Evolutionary conservation across 2,888 invertebrate species (phyloP).

Genomic region (Seira sanloemensis): DNA sequence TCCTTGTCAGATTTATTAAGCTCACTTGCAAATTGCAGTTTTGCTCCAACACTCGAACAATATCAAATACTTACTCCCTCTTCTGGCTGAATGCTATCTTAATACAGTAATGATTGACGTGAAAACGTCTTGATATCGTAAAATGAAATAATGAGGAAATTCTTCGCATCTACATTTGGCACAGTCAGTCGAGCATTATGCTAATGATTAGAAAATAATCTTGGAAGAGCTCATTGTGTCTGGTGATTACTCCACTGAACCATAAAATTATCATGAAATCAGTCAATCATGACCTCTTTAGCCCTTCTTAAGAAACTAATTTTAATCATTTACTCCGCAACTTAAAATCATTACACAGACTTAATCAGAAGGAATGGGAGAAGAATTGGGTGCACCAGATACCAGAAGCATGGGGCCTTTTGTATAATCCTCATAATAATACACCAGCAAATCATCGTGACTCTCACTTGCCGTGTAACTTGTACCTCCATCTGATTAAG

Average conservation of each 20-base stretch:
- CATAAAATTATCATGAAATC: conserved; percentile 55
- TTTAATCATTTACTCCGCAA: not conserved
- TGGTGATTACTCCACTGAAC: conserved; percentile 49
- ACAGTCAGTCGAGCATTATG: conserved; percentile 3
- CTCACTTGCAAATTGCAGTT: not conserved
- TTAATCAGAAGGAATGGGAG: conserved; percentile 22
- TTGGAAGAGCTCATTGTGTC: conserved; percentile 45
- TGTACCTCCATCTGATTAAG: conserved; percentile 12
- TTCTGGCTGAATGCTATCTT: conserved; percentile 23
- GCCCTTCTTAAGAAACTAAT: conserved; percentile 12
- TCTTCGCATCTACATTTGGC: not conserved
- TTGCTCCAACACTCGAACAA: conserved; percentile 25
- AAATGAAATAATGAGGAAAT: conserved; percentile 28
- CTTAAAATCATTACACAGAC: conserved; percentile 15
- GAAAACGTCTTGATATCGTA: conserved; percentile 26
- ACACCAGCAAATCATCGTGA: not conserved
- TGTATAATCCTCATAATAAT: conserved; percentile 28
- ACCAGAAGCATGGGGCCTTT: conserved; percentile 27
- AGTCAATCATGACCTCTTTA: conserved; percentile 35
- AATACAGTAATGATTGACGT: conserved; percentile 47
- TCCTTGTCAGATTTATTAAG: not conserved
- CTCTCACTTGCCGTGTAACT: not conserved
- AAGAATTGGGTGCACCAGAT: conserved; percentile 21
- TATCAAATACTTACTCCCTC: conserved; percentile 40
- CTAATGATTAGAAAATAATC: conserved; percentile 28